Evolutionary conservation across 1,140 invertebrate genomes (phyloP).

Genomic region (Agrypnia vestita): DNA sequence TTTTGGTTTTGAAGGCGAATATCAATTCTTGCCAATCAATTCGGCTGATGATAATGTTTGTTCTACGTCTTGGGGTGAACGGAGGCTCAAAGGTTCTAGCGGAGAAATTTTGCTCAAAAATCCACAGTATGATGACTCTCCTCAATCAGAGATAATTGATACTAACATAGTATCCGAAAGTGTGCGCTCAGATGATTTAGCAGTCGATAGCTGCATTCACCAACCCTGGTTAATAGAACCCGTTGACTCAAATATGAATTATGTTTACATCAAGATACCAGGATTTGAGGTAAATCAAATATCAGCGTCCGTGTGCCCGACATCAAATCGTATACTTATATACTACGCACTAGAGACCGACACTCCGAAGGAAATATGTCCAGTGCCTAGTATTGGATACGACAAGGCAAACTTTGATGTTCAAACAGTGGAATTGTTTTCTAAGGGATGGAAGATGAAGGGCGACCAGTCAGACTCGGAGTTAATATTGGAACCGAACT

Average conservation of each 20-base stretch:
- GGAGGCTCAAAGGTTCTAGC: slow-evolving; percentile 79
- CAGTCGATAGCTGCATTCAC: slow-evolving; percentile 76
- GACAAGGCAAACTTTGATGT: slow-evolving; percentile 64
- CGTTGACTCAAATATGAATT: slow-evolving; percentile 79
- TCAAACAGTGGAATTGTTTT: slow-evolving; percentile 80
- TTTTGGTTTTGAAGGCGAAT: slow-evolving; percentile 86
- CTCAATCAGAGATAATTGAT: slow-evolving; percentile 68
- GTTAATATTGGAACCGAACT: slow-evolving; percentile 74
- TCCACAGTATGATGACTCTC: slow-evolving; percentile 66
- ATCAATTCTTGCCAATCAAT: slow-evolving; percentile 78
- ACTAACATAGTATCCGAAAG: slow-evolving; percentile 71
- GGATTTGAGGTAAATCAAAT: slow-evolving; percentile 75
- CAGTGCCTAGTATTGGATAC: slow-evolving; percentile 66
- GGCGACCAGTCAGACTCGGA: slow-evolving; percentile 69
- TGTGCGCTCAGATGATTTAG: slow-evolving; percentile 70
- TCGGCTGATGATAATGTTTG: slow-evolving; percentile 73
- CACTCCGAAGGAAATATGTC: slow-evolving; percentile 79
- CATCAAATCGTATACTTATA: slow-evolving; percentile 82
- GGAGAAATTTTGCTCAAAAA: slow-evolving; percentile 76
- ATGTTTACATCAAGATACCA: slow-evolving; percentile 80
- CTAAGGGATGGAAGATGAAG: slow-evolving; percentile 80
- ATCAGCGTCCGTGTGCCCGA: slow-evolving; percentile 76
- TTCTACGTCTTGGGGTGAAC: slow-evolving; percentile 76
- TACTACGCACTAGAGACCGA: slow-evolving; percentile 79
- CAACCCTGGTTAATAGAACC: slow-evolving; percentile 87